Evolutionary conservation across 1,140 invertebrate genomes (phyloP), one percentile per base, ranked within the genome.

Genomic region (Stenopsyche tienmushanensis): DNA sequence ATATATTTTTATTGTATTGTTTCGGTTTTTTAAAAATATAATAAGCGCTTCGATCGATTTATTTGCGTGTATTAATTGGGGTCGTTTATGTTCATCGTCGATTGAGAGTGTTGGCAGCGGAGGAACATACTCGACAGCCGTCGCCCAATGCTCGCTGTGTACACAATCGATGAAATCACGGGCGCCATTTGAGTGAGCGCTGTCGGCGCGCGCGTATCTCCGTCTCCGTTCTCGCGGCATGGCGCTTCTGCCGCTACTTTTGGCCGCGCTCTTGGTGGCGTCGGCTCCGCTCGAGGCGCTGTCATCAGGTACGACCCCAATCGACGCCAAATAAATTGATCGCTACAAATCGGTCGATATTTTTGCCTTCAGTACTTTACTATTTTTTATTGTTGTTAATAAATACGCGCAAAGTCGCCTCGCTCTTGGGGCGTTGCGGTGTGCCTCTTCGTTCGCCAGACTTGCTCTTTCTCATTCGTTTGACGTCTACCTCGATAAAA

Each of bases 101-200:
- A 3, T 5, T 3, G 23, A 9, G 1, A 17, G 15, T 10, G 47
- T 9, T 49, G 47, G 47, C 47, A 10, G 17, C 5, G 21, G 3
- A 49, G 47, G 41, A 2, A 17, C 41, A 17, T 1, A 17, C 9
- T n/a, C 2, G 9, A 9, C 9, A 17, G 18, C 13, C 18, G 9
- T 3, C 41, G 47, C 15, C 1, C 17, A 20, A 1, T 10, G 47
- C 47, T 2, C 15, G 34, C 34, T 15, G 10, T 29, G 54, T 18
- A 15, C 54, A 42, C 24, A 57, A 57, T 57, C 54, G 54, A 57
- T 57, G 54, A 57, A 57, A 24, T 57, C 34, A 42, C 54, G 54
- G 54, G n/a, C 54, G 54, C 54, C 54, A 57, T 57, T 57, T 24
- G 54, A 41, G 54, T 9, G 34, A n/a, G 13, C 17, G 26, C 52